Evolutionary conservation across 2,113 vertebrate species (phyloP), one percentile per base, ranked within the genome.

Genomic region (Zeus faber): DNA sequence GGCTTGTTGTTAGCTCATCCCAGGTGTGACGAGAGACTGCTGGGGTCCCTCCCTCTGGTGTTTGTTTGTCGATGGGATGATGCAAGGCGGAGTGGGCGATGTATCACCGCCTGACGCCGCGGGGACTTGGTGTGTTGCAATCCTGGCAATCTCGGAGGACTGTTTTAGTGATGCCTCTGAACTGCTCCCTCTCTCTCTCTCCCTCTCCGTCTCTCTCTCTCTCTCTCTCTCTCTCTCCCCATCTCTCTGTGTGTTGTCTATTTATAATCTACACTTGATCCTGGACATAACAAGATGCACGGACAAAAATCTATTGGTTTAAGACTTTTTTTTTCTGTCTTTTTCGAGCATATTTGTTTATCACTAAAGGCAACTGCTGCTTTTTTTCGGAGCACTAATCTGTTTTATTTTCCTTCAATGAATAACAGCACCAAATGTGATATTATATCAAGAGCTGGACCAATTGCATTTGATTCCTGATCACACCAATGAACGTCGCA

Each of bases 21-120:
- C 70, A 17, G 3, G 59, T 44, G 33, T n/a, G n/a, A n/a, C n/a
- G n/a, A n/a, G n/a, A 37, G 45, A 40, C 76, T 40, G 1, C 0
- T 29, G 73, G 67, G 79, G 47, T 44, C n/a, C n/a, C n/a, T 70
- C 46, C 0, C 2, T 54, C 61, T 62, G 50, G 70, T 74, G 16
- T 22, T 39, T 9, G 76, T 73, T 54, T 84, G 80, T 72, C 72
- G 82, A 77, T 76, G 81, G 65, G 67, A 78, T 86, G 82, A 84
- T 84, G 84, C 84, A 84, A 86, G 70, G 57, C 16, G 1, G 16
- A 45, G 52, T 23, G 50, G 48, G 33, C 0, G 48, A 11, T 22
- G 41, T 18, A 21, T 44, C 41, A 44, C 7, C 2, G 6, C 21
- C 54, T n/a, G n/a, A 10, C 49, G 62, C 67, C 25, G 51, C 44